These are phyloP conservation scores for Dreissena polymorpha DNA, from an alignment of 1,140 invertebrate species.

Conservation along the genomic window DNA sequence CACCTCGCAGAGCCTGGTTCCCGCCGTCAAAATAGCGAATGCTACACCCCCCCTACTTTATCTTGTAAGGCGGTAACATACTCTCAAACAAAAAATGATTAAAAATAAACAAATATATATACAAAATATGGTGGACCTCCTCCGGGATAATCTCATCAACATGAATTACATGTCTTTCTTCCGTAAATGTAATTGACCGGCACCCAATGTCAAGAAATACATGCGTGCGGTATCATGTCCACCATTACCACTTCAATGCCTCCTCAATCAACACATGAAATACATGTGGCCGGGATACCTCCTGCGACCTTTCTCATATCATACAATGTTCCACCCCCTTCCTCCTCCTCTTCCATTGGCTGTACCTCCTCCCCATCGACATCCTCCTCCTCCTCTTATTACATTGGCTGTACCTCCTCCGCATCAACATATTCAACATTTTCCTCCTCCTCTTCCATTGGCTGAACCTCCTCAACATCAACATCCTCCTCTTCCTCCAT, in stretches of 20 bases:
- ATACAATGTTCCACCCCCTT: too few relatives aligned
- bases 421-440: too few relatives aligned
- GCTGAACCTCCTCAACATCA: neutral
- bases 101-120: neutral
- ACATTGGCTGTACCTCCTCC: too few relatives aligned
- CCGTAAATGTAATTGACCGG: too few relatives aligned
- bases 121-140: neutral
- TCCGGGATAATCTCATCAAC: neutral
- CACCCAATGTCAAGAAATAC: neutral
- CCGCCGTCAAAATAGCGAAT: neutral
- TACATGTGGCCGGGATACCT: neutral
- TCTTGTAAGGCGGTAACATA: neutral
- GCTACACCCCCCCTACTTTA: slow-evolving; percentile 4
- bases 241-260: neutral
- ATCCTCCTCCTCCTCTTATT: neutral
- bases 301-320: too few relatives aligned
- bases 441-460: slow-evolving; percentile 9
- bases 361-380: too few relatives aligned
- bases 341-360: too few relatives aligned
- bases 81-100: too few relatives aligned
- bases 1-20: too few relatives aligned
- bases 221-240: neutral
- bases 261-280: neutral
- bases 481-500: slow-evolving; percentile 12
- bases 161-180: too few relatives aligned